Percentiles rank a stretch among this genome's conserved stretches.
phyloP scores from a whole-genome alignment of 2,888 invertebrate species.

The Drosophila picticornis region DNA sequence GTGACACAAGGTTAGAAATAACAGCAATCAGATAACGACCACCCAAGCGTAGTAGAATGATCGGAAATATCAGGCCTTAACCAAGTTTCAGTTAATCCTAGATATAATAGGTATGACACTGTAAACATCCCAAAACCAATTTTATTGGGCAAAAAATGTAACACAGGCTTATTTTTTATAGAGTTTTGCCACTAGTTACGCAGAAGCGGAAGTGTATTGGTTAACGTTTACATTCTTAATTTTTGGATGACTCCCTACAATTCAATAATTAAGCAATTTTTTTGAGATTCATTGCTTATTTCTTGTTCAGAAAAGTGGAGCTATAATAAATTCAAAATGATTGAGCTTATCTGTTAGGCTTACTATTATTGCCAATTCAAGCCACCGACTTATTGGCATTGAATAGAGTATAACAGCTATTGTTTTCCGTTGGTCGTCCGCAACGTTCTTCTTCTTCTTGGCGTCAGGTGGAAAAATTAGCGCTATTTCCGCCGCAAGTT shows the following conservation, averaged over 20 bases:
- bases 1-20: background rate
- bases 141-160: background rate
- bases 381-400: background rate
- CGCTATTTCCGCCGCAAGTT: constrained; percentile 70
- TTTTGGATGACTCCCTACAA: background rate
- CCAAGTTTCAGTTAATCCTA: background rate
- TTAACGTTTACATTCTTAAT: background rate
- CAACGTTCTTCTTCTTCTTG: background rate
- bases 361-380: background rate
- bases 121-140: background rate
- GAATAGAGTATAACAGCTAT: background rate
- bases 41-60: background rate
- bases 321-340: background rate
- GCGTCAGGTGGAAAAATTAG: constrained; percentile 73
- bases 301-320: background rate
- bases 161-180: background rate
- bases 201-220: background rate
- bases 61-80: background rate
- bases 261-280: background rate
- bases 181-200: background rate
- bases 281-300: background rate
- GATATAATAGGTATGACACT: background rate
- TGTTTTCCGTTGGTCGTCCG: background rate
- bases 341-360: background rate
- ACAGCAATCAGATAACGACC: background rate